Conservation (phyloP, 2,113 vertebrate species). For the Ancistrus triradiatus region DNA sequence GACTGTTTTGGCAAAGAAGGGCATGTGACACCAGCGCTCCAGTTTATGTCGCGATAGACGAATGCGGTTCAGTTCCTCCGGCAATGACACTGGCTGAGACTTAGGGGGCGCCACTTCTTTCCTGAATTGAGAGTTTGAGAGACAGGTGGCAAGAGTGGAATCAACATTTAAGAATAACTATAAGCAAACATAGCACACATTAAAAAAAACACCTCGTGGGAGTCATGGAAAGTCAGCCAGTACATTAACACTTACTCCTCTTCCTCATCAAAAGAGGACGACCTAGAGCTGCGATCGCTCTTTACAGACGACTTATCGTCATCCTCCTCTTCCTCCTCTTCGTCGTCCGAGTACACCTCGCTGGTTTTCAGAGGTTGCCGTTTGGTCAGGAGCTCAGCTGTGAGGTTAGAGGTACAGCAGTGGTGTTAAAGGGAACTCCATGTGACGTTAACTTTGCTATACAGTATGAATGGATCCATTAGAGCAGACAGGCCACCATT, state of each 20-base stretch:
- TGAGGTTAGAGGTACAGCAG: not conserved
- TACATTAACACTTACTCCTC: conserved; percentile 80
- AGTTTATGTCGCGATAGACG: conserved; percentile 93
- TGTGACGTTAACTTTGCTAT: no score
- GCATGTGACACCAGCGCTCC: conserved; percentile 99
- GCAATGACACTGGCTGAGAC: conserved; percentile 90
- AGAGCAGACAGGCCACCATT: no score
- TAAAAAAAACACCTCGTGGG: no score
- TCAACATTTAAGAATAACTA: no score
- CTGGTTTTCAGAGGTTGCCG: conserved; percentile 95
- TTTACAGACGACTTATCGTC: conserved; percentile 98
- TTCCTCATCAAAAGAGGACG: conserved; percentile 86
- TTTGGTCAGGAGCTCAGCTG: conserved; percentile 92
- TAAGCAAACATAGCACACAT: no score
- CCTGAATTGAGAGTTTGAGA: no score
- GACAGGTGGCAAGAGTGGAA: no score
- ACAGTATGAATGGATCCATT: no score
- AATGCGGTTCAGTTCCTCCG: conserved; percentile 92
- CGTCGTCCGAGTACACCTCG: conserved; percentile 96
- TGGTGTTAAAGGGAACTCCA: no score
- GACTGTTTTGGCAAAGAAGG: conserved; percentile 95
- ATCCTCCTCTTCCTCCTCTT: conserved; percentile 89
- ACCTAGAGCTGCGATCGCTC: conserved; percentile 88
- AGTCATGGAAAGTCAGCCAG: not conserved
- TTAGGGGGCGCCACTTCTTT: conserved; percentile 95